Conservation (phyloP, 2,113 vertebrate species). For the Mellivora capensis region DNA sequence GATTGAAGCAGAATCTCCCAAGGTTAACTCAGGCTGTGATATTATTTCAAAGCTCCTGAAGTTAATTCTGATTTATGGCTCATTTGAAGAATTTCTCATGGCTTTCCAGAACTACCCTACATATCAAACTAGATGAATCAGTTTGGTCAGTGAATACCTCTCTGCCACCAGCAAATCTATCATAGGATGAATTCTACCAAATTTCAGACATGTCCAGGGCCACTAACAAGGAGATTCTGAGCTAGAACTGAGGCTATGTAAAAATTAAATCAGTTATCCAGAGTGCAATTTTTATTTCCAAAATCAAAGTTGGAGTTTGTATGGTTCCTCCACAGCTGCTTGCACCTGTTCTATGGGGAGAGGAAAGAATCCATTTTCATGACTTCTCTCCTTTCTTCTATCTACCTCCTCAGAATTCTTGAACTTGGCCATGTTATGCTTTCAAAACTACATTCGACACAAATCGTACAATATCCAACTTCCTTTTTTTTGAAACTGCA, state of each 20-base stretch:
- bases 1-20: neutral
- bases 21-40: neutral
- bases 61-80: neutral
- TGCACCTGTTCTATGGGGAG: neutral
- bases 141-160: neutral
- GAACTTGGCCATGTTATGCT: neutral
- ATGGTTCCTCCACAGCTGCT: neutral
- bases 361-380: neutral
- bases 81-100: neutral
- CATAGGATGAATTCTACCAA: neutral
- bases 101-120: neutral
- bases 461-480: neutral
- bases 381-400: neutral
- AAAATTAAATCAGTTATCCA: neutral
- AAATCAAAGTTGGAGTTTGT: slow-evolving; percentile 2
- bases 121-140: neutral
- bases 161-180: neutral
- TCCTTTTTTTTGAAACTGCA: neutral
- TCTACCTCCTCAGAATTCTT: neutral
- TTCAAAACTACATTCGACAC: neutral
- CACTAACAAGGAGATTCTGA: neutral
- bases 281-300: neutral
- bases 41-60: neutral
- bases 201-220: neutral
- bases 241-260: neutral